Percentiles rank a stretch among this genome's conserved stretches.
Evolutionary conservation across 2,797 vertebrate species (phyloP).

Genomic region (Oceanodroma leucorhoa): DNA sequence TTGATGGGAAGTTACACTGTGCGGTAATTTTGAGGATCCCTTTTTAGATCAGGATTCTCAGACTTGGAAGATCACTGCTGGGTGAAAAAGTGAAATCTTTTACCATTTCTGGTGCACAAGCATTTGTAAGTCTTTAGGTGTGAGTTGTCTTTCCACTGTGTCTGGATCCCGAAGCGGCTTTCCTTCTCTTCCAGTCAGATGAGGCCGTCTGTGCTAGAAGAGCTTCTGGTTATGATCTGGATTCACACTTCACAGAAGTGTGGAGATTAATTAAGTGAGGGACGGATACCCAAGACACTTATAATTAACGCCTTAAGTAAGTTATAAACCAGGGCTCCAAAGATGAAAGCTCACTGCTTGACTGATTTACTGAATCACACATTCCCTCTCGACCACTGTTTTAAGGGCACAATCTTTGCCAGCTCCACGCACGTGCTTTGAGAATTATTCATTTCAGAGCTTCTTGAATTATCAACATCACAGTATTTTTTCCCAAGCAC

Average conservation of each 20-base stretch:
- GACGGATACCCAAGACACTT: not conserved
- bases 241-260: not conserved
- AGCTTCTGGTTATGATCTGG: not conserved
- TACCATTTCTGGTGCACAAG: not conserved
- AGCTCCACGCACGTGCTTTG: not conserved
- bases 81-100: not conserved
- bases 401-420: not conserved
- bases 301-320: conserved; percentile 46
- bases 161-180: not conserved
- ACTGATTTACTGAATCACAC: conserved; percentile 33
- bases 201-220: not conserved
- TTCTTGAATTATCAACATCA: not conserved
- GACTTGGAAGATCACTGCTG: not conserved
- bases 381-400: conserved; percentile 10
- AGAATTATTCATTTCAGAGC: conserved; percentile 13
- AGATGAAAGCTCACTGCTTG: conserved; percentile 52
- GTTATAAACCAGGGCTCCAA: not conserved
- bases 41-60: not conserved
- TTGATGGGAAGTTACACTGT: too few species aligned
- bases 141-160: rapidly evolving
- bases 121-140: not conserved
- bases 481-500: not conserved
- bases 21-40: not conserved
- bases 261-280: conserved; percentile 47
- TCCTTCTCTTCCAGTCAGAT: not conserved